Conservation (phyloP, 2,888 invertebrate species). For the Girardia tigrina region DNA sequence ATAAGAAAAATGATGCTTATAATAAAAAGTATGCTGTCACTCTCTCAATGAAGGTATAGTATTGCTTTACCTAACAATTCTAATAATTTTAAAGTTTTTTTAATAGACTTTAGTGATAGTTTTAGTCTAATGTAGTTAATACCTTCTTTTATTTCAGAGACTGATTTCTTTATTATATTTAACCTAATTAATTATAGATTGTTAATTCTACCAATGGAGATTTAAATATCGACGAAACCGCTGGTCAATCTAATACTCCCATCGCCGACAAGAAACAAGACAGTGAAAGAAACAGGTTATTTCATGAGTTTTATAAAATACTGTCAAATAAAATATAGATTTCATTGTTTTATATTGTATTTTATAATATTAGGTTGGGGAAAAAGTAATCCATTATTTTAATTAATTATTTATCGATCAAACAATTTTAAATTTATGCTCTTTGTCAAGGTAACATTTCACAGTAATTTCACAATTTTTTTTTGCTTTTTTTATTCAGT, state of each 20-base stretch:
- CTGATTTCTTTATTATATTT: not conserved
- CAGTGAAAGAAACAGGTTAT: not conserved
- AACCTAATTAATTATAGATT: conserved; percentile 24
- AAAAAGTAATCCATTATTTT: no score
- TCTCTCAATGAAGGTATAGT: not conserved
- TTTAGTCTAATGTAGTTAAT: no score
- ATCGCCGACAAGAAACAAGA: conserved; percentile 14
- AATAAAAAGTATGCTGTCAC: not conserved
- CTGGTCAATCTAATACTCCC: conserved; percentile 30
- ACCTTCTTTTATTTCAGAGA: not conserved
- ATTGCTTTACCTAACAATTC: not conserved
- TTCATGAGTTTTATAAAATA: no score
- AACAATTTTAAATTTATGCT: no score
- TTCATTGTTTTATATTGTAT: no score
- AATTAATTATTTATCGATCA: no score
- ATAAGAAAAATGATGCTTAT: not conserved
- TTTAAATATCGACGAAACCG: conserved; percentile 30
- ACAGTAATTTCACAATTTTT: no score
- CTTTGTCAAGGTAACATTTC: no score
- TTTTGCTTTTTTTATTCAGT: no score
- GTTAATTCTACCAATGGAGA: conserved; percentile 32
- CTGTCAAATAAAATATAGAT: no score
- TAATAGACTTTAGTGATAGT: no score
- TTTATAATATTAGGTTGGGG: no score
- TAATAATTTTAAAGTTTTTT: not conserved